phyloP scores from a whole-genome alignment of 35 echinoderm and acorn worm species.

The Strongylocentrotus purpuratus region DNA sequence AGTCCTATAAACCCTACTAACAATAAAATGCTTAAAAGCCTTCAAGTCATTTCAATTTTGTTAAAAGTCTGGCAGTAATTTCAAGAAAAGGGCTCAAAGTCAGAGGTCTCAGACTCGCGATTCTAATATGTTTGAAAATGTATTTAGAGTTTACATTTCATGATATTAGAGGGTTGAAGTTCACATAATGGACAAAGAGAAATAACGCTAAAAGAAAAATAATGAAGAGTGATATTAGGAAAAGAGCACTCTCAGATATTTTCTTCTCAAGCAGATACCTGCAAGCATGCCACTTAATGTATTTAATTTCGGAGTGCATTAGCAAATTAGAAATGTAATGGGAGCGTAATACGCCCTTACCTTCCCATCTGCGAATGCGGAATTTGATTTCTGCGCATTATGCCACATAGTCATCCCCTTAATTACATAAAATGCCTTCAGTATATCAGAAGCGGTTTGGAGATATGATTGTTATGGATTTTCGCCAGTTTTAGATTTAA shows the following conservation, averaged over 20 bases:
- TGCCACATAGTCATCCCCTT: not conserved
- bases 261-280: not conserved
- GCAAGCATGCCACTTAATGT: slow-evolving; percentile 28
- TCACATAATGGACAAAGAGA: not conserved
- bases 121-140: not conserved
- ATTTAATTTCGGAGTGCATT: slow-evolving; percentile 52
- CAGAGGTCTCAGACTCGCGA: not conserved
- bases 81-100: too few relatives aligned
- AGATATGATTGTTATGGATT: slow-evolving; percentile 42
- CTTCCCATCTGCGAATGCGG: not conserved
- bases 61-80: too few relatives aligned
- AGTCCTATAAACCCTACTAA: too few relatives aligned
- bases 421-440: slow-evolving; percentile 39
- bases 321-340: slow-evolving; percentile 52
- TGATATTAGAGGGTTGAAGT: slow-evolving; percentile 4
- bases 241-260: not conserved
- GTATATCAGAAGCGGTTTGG: slow-evolving; percentile 5
- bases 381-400: slow-evolving; percentile 40
- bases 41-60: too few relatives aligned
- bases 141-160: not conserved
- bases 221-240: not conserved
- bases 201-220: slow-evolving; percentile 5
- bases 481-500: not conserved
- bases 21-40: too few relatives aligned
- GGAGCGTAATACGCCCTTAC: slow-evolving; percentile 16